Conservation (phyloP, 1,140 invertebrate species). For the Eciton burchellii region DNA sequence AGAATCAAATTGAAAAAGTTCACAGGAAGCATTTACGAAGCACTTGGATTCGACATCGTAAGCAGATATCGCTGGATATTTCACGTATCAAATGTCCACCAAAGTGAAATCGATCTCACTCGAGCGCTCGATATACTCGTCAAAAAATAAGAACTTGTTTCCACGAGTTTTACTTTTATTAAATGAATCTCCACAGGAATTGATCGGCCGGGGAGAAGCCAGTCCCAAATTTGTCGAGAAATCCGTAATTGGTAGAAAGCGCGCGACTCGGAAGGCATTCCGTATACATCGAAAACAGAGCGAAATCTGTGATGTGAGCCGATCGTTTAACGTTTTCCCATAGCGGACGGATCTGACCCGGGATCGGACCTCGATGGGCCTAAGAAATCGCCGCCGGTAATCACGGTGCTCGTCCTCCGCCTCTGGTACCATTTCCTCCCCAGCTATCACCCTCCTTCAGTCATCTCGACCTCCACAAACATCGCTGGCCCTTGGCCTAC, state of each 20-base stretch:
- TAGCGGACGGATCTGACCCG: slow-evolving; percentile 84
- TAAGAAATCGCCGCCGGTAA: slow-evolving; percentile 83
- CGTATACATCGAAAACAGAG: slow-evolving; percentile 77
- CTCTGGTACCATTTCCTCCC: slow-evolving; percentile 76
- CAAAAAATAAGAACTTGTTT: no score
- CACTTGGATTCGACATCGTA: no score
- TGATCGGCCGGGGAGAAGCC: not conserved
- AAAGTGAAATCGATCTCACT: not conserved
- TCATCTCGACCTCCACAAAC: slow-evolving; percentile 60
- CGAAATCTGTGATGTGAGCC: slow-evolving; percentile 85
- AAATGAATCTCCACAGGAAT: not conserved
- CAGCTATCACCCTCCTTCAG: slow-evolving; percentile 67
- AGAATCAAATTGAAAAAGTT: not conserved
- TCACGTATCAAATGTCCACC: not conserved
- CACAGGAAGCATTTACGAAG: not conserved
- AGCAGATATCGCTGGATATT: not conserved
- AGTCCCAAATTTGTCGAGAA: not conserved
- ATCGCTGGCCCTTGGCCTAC: slow-evolving; percentile 57
- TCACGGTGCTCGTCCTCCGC: slow-evolving; percentile 82
- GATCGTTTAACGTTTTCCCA: slow-evolving; percentile 85
- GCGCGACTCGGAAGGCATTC: not conserved
- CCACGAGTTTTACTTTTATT: not conserved
- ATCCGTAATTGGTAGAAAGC: not conserved
- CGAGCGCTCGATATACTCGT: not conserved
- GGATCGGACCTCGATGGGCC: slow-evolving; percentile 82